A percentile compares a stretch with the other conserved stretches of the same genome.
These are phyloP conservation scores for Enteromius viviparus DNA, from an alignment of 2,797 vertebrate genomes.

Conservation along the genomic window DNA sequence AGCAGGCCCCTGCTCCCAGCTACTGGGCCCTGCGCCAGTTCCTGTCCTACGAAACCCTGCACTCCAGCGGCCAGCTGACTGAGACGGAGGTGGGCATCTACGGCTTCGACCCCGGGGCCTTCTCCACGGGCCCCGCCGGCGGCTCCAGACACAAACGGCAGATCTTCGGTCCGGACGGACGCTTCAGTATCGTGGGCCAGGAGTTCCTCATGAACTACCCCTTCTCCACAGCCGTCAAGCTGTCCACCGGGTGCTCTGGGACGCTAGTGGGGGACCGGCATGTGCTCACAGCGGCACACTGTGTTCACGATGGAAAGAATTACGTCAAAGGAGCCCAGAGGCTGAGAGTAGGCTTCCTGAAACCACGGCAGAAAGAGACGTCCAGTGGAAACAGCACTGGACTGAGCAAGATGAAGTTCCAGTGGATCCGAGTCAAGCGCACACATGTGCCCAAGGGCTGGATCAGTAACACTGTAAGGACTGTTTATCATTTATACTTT, in stretches of 20 bases:
- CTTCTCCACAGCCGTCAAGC: slow-evolving; percentile 93
- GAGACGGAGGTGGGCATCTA: slow-evolving; percentile 91
- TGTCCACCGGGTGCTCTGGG: slow-evolving; percentile 95
- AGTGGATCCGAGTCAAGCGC: slow-evolving; percentile 96
- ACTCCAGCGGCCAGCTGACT: slow-evolving; percentile 86
- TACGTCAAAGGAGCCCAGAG: slow-evolving; percentile 97
- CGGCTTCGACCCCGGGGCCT: slow-evolving; percentile 68
- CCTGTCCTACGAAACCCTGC: slow-evolving; percentile 92
- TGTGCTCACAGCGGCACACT: slow-evolving; percentile 94
- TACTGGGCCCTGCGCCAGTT: slow-evolving; percentile 85
- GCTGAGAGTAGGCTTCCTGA: slow-evolving; percentile 93
- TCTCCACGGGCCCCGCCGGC: slow-evolving; percentile 55
- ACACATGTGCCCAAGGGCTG: slow-evolving; percentile 98
- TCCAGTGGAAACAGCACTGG: slow-evolving; percentile 75
- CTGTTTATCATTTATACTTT: not conserved
- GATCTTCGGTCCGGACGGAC: slow-evolving; percentile 93
- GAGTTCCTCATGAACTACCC: slow-evolving; percentile 93
- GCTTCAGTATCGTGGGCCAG: slow-evolving; percentile 93
- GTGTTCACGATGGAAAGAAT: slow-evolving; percentile 95
- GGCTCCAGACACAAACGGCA: slow-evolving; percentile 81
- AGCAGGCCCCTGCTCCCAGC: slow-evolving; percentile 79
- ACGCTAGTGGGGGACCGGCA: slow-evolving; percentile 93
- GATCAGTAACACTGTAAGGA: slow-evolving; percentile 55
- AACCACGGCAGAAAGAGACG: slow-evolving; percentile 81
- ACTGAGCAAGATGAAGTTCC: slow-evolving; percentile 91